phyloP scores from a whole-genome alignment of 2,113 vertebrate genomes.

The Ophthalmolycus amberensis region DNA sequence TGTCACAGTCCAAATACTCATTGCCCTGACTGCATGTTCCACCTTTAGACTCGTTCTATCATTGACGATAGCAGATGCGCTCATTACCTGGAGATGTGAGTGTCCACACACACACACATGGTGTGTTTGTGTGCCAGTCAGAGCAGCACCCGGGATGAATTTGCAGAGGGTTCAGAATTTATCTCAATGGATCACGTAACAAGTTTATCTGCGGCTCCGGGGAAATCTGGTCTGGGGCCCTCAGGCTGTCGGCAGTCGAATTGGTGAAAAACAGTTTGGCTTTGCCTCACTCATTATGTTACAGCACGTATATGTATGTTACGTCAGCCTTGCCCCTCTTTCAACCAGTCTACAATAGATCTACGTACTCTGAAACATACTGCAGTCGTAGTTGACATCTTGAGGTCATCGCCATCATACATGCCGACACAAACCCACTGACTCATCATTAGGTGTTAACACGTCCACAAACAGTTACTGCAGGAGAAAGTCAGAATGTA shows the following conservation, averaged over 20 bases:
- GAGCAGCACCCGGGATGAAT: not conserved
- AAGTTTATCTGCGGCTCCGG: constrained; percentile 1
- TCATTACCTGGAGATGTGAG: not conserved
- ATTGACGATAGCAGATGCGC: not conserved
- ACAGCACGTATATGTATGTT: not conserved
- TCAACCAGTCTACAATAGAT: not conserved
- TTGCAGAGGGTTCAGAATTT: not conserved
- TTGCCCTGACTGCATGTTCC: not conserved
- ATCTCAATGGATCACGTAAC: constrained; percentile 18
- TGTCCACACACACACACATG: not conserved
- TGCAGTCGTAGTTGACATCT: not conserved
- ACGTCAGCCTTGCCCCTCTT: not conserved
- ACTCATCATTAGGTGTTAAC: not conserved
- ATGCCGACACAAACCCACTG: not conserved
- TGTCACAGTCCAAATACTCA: not conserved
- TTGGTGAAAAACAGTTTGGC: not conserved
- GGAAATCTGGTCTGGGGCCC: constrained; percentile 19
- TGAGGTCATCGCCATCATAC: not conserved
- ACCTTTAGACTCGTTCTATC: not conserved
- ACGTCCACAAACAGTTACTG: not conserved
- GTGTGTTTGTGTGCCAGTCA: not conserved
- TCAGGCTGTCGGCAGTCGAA: not conserved
- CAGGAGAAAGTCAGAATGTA: not conserved
- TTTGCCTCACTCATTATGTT: not conserved
- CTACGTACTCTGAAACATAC: not conserved